These are phyloP conservation scores for Oscheius sp. DNA, from an alignment of 2,888 invertebrate genomes.

Conservation along the genomic window DNA sequence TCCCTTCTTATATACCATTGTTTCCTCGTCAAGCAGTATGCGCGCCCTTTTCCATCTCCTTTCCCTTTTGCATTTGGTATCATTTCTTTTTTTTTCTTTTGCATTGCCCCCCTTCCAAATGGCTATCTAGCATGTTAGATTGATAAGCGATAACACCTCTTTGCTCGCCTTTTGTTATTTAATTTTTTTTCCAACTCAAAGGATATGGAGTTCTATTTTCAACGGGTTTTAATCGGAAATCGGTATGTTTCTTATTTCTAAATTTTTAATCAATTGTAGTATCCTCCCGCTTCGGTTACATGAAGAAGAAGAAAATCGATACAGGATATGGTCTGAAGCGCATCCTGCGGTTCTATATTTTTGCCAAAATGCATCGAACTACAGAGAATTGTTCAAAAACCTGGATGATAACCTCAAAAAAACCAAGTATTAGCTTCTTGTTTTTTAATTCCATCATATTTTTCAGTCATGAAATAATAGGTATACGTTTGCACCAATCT, in stretches of 20 bases:
- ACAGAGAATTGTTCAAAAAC: background rate
- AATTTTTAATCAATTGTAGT: background rate
- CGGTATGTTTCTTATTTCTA: background rate
- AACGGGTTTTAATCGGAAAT: slow-evolving; percentile 6
- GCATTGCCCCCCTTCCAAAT: too few species aligned
- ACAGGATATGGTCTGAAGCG: background rate
- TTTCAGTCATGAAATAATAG: slow-evolving; percentile 13
- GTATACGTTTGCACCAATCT: background rate
- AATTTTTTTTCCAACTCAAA: too few species aligned
- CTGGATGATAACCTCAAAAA: background rate
- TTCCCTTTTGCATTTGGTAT: background rate
- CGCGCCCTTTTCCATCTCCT: too few species aligned
- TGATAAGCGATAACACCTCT: too few species aligned
- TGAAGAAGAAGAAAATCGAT: background rate
- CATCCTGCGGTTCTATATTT: slow-evolving; percentile 7
- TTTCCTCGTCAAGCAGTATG: too few species aligned
- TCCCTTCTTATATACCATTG: too few species aligned
- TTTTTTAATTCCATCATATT: background rate
- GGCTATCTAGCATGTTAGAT: too few species aligned
- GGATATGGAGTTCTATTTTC: background rate
- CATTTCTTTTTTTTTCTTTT: background rate
- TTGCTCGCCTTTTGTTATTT: too few species aligned
- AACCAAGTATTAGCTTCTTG: background rate
- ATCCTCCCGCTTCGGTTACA: background rate
- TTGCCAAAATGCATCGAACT: background rate